phyloP scores from a whole-genome alignment of 2,888 invertebrate genomes.

The Euplexia lucipara region DNA sequence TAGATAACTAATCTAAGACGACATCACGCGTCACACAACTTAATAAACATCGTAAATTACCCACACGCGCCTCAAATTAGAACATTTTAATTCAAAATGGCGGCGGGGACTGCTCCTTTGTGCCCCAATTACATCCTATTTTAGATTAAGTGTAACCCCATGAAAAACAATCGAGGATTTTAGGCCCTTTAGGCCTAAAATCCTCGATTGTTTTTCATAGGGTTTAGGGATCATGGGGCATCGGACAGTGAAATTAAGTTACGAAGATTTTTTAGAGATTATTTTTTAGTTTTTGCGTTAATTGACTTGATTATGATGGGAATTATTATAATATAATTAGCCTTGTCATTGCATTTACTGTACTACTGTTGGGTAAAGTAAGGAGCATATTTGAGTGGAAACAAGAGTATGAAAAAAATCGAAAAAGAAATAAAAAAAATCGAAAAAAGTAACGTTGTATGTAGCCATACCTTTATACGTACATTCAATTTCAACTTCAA shows the following conservation, averaged over 20 bases:
- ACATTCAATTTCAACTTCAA: too few relatives aligned
- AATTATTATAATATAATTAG: too few relatives aligned
- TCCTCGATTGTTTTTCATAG: conserved; percentile 35
- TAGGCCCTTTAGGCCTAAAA: conserved; percentile 18
- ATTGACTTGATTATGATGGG: not conserved
- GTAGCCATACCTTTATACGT: too few relatives aligned
- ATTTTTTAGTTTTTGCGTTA: not conserved
- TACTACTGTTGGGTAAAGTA: too few relatives aligned
- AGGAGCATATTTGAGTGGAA: too few relatives aligned
- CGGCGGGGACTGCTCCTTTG: conserved; percentile 21
- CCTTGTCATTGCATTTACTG: too few relatives aligned
- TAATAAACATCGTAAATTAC: conserved; percentile 49
- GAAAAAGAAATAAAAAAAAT: too few relatives aligned
- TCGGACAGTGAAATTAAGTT: conserved; percentile 16
- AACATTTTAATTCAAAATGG: conserved; percentile 58
- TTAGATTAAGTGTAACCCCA: conserved; percentile 47
- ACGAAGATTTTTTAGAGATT: not conserved
- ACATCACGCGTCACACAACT: conserved; percentile 14
- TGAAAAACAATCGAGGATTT: too few relatives aligned
- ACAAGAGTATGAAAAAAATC: too few relatives aligned
- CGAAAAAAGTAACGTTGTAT: too few relatives aligned
- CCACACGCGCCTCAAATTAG: conserved; percentile 45
- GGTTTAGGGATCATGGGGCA: conserved; percentile 18
- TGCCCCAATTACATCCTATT: conserved; percentile 47
- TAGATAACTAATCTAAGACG: conserved; percentile 12